Percentiles rank a stretch among this genome's conserved stretches.
phyloP scores from a whole-genome alignment of 2,113 vertebrate species.

The Callionymus lyra region DNA sequence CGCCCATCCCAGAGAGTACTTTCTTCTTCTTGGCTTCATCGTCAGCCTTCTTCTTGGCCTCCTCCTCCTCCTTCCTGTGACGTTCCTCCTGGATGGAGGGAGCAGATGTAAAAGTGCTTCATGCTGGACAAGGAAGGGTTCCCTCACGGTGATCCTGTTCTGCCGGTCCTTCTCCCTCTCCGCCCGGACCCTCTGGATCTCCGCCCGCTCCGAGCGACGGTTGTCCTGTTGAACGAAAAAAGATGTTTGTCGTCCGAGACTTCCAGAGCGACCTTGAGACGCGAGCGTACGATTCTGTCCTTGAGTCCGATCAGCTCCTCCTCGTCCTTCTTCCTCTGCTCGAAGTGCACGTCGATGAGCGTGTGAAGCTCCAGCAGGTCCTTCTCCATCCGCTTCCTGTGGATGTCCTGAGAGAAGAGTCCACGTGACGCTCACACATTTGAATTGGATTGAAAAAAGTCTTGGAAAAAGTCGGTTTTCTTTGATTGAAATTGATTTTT shows the following conservation, averaged over 20 bases:
- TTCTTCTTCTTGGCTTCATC: conserved; percentile 97
- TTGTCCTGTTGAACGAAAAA: conserved; percentile 69
- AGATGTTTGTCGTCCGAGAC: neutral
- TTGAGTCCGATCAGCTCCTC: conserved; percentile 90
- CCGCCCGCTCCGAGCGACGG: conserved; percentile 83
- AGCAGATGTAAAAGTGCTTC: neutral
- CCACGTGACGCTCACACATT: no score
- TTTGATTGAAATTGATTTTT: no score
- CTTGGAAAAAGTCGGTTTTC: no score
- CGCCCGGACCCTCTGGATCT: conserved; percentile 84
- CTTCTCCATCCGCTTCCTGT: conserved; percentile 97
- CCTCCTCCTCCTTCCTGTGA: conserved; percentile 88
- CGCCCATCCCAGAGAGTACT: conserved; percentile 89
- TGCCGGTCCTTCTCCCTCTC: conserved; percentile 93
- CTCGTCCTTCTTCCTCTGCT: conserved; percentile 90
- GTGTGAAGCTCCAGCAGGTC: conserved; percentile 90
- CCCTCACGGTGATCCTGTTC: conserved; percentile 75
- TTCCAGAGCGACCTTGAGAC: no score
- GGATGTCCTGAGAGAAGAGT: conserved; percentile 79
- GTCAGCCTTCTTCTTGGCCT: conserved; percentile 83
- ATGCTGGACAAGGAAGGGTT: no score
- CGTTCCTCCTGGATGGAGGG: conserved; percentile 78
- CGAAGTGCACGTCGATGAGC: conserved; percentile 91
- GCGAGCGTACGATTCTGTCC: conserved; percentile 80
- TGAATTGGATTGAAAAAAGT: no score